Evolutionary conservation across 1,140 invertebrate genomes (phyloP).

Genomic region (Nylanderia fulva): DNA sequence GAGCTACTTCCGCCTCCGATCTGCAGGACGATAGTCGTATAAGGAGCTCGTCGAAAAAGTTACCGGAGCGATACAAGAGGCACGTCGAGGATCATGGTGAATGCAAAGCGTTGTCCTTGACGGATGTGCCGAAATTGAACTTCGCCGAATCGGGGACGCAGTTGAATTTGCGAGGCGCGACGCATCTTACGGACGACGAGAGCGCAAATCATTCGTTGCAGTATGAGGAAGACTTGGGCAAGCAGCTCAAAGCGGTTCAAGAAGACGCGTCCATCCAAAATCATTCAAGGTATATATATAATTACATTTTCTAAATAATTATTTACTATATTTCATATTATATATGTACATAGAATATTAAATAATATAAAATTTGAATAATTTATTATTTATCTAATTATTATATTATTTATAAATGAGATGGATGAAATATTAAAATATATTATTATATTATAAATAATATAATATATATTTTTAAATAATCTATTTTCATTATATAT

Average conservation of each 20-base stretch:
- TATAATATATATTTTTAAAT: background rate
- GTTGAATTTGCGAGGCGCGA: constrained; percentile 34
- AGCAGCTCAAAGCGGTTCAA: background rate
- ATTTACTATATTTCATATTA: background rate
- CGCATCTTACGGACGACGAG: constrained; percentile 5
- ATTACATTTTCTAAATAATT: background rate
- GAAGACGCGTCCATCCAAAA: constrained; percentile 14
- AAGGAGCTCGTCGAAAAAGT: constrained; percentile 72
- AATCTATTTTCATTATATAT: background rate
- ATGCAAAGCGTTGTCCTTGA: constrained; percentile 43
- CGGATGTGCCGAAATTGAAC: constrained; percentile 10
- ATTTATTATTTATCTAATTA: too few relatives aligned
- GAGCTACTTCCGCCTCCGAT: constrained; percentile 95
- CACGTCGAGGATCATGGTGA: constrained; percentile 70
- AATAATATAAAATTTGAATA: too few relatives aligned
- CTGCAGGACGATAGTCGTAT: constrained; percentile 87
- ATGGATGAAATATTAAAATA: too few relatives aligned
- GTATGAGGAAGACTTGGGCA: constrained; percentile 25
- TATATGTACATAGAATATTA: background rate
- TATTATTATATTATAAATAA: too few relatives aligned
- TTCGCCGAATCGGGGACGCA: constrained; percentile 19
- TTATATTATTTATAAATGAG: too few relatives aligned
- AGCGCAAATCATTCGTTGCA: constrained; percentile 26
- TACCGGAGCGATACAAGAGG: constrained; percentile 86
- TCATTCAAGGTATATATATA: constrained; percentile 49